Conservation (phyloP, 2,113 vertebrate species). For the Ardeotis arabs region DNA sequence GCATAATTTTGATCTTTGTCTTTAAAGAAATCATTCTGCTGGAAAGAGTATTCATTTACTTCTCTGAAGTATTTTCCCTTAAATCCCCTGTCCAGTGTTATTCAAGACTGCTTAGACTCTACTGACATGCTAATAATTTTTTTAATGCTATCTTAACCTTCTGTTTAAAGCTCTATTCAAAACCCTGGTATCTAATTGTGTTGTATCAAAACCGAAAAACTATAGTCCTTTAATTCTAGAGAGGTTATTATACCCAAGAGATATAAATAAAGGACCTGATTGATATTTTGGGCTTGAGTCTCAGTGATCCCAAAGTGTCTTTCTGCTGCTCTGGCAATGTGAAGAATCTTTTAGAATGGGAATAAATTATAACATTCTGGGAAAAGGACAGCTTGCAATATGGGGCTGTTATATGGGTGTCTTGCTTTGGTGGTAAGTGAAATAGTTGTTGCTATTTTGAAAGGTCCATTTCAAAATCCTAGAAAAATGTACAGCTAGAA, state of each 20-base stretch:
- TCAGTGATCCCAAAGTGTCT: not conserved
- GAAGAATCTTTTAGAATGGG: not conserved
- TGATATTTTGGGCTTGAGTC: not conserved
- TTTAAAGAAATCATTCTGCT: constrained; percentile 29
- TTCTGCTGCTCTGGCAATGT: not conserved
- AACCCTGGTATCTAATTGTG: not conserved
- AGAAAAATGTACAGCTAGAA: not conserved
- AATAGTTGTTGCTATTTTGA: not conserved
- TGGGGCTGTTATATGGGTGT: not conserved
- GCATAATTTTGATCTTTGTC: constrained; percentile 30
- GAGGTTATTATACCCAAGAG: not conserved
- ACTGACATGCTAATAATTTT: not conserved
- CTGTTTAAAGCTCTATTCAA: not conserved
- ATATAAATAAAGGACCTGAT: not conserved
- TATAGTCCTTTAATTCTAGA: not conserved
- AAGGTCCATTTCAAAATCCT: not conserved
- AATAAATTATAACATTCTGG: not conserved
- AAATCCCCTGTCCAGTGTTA: not conserved
- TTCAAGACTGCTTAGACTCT: constrained; percentile 4
- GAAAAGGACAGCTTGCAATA: not conserved
- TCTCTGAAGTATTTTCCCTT: constrained; percentile 11
- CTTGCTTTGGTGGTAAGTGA: not conserved
- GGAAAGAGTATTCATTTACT: constrained; percentile 42
- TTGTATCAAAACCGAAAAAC: not conserved
- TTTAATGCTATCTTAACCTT: constrained; percentile 2